Evolutionary conservation across 2,888 invertebrate species (phyloP).

Genomic region (Dilophus febrilis): DNA sequence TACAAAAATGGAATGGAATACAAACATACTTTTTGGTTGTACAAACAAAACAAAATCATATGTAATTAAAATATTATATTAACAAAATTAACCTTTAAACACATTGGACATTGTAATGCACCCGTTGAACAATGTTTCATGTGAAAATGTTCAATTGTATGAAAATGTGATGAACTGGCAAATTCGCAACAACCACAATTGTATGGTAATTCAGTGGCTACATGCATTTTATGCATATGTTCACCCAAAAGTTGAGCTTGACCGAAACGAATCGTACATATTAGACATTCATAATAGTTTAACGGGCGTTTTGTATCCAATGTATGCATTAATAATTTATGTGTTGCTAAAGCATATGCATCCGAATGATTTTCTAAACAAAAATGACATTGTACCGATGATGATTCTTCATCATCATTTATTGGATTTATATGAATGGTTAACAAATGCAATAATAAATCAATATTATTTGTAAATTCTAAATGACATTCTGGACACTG

Average conservation of each 20-base stretch:
- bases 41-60: no score
- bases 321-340: slow-evolving; percentile 49
- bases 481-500: slow-evolving; percentile 50
- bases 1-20: no score
- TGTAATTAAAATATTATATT: no score
- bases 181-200: slow-evolving; percentile 65
- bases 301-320: slow-evolving; percentile 37
- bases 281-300: slow-evolving; percentile 42
- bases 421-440: slow-evolving; percentile 43
- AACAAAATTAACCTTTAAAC: slow-evolving; percentile 66
- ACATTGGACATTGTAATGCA: slow-evolving; percentile 65
- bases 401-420: slow-evolving; percentile 5
- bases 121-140: slow-evolving; percentile 46
- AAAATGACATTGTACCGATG: slow-evolving; percentile 46
- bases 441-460: slow-evolving; percentile 54
- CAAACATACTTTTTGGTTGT: no score
- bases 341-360: slow-evolving; percentile 43
- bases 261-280: slow-evolving; percentile 47
- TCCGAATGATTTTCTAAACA: slow-evolving; percentile 50
- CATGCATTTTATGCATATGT: slow-evolving; percentile 67
- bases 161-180: slow-evolving; percentile 68
- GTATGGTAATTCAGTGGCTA: slow-evolving; percentile 77
- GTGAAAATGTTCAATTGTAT: slow-evolving; percentile 66
- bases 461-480: slow-evolving; percentile 49
- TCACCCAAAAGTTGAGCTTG: slow-evolving; percentile 48